phyloP scores from a whole-genome alignment of 2,888 invertebrate species.

The Venusia cambrica region DNA sequence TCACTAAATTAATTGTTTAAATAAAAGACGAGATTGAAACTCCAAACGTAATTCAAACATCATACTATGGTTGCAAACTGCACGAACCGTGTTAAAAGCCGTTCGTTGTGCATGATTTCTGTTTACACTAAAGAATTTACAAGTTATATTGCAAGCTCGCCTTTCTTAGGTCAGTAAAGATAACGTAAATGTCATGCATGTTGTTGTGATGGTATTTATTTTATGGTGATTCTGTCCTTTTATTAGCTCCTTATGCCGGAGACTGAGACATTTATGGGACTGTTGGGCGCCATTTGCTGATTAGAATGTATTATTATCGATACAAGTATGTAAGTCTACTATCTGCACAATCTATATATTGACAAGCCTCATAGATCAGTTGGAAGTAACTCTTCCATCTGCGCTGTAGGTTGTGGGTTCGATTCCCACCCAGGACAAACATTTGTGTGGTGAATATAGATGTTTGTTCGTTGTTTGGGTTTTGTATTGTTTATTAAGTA shows the following conservation, averaged over 20 bases:
- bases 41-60: no score
- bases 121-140: not conserved
- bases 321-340: conserved; percentile 12
- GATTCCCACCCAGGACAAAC: no score
- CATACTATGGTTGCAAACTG: no score
- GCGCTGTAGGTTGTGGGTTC: no score
- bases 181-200: conserved; percentile 3
- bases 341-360: conserved; percentile 7
- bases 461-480: no score
- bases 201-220: conserved; percentile 9
- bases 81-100: no score
- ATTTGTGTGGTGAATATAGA: no score
- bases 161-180: conserved; percentile 3
- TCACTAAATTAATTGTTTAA: no score
- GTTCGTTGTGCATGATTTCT: no score
- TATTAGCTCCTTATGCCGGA: conserved; percentile 16
- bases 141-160: not conserved
- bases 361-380: conserved; percentile 6
- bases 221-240: conserved; percentile 17
- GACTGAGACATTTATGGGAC: conserved; percentile 16
- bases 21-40: no score
- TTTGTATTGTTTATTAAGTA: no score
- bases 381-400: no score
- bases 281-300: conserved; percentile 18
- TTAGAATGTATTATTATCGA: conserved; percentile 21